Conservation (phyloP, 2,888 invertebrate species). For the Dastarcus helophoroides region DNA sequence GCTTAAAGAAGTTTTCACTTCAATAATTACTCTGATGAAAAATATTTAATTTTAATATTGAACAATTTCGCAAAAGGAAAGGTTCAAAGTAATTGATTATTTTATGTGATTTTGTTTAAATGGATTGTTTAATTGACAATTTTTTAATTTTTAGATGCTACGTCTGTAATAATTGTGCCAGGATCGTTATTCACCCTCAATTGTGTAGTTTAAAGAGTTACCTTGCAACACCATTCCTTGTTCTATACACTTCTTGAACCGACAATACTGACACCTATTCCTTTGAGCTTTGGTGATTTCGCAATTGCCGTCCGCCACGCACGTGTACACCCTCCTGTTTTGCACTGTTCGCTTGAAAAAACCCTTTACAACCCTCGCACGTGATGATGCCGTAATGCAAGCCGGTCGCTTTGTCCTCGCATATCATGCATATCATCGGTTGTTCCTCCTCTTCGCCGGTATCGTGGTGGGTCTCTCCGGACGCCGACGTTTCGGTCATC, state of each 20-base stretch:
- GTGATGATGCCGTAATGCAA: slow-evolving; percentile 98
- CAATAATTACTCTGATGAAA: no score
- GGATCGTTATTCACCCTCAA: no score
- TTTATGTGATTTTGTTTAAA: no score
- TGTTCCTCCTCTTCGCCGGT: slow-evolving; percentile 68
- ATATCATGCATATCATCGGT: slow-evolving; percentile 96
- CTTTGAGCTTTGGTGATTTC: slow-evolving; percentile 97
- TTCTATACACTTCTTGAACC: slow-evolving; percentile 97
- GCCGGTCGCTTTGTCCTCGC: slow-evolving; percentile 95
- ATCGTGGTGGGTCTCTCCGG: slow-evolving; percentile 22
- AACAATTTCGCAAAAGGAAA: no score
- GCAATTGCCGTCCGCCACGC: slow-evolving; percentile 93
- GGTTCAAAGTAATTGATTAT: no score
- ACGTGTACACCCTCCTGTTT: slow-evolving; percentile 93
- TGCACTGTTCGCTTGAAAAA: slow-evolving; percentile 99
- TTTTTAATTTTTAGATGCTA: no score
- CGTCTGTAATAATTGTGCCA: no score
- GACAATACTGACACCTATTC: slow-evolving; percentile 98
- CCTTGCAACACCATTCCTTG: slow-evolving; percentile 99
- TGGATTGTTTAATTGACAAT: no score
- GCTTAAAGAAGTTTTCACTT: no score
- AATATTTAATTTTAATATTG: no score
- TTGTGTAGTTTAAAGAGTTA: no score
- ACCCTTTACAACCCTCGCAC: slow-evolving; percentile 95
- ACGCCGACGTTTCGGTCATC: slow-evolving; percentile 11